Evolutionary conservation across 2,888 invertebrate genomes (phyloP), one percentile per base, ranked within the genome.

Genomic region (Ophioninae sp.): DNA sequence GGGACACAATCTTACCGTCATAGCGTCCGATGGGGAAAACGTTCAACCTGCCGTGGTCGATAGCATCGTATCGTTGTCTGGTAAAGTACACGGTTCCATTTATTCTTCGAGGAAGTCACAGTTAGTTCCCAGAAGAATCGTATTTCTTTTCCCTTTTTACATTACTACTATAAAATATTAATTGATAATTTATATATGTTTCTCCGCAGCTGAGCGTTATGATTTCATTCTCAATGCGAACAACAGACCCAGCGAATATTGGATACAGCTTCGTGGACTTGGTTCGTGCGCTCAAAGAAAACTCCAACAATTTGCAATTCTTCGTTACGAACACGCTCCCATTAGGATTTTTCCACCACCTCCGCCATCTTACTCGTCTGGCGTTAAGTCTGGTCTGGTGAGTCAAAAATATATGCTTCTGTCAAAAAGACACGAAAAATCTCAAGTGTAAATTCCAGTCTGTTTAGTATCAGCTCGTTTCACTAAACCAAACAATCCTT

Each of bases 131-230:
- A 20, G 20, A n/a, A 3, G 41, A 39, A 8, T 39, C 8, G 17
- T 5, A 20, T 62, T 41, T 6, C 1, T 41, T 23, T 44, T 68
- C 13, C n/a, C 10, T 17, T 13, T 68, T 8, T 21, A 6, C 7
- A 41, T 68, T 23, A 30, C 7, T 95, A 91, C 93, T 1, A 95
- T 95, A 85, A 94, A 94, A 0, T 93, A 91, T 86, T 92, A 94
- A 0, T 93, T 94, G 13, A 56, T 3, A 39, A 13, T 70, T 67
- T 50, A 10, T 23, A 6, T 41, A 7, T 56, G 23, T 13, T 65
- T 23, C 44, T 68, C 92, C 92, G 81, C 93, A 93, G 96, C 96
- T 0, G 96, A 96, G 88, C 93, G 95, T 56, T 94, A 94, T 92
- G 96, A 96, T 87, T 94, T 95, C 3, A 93, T 95, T 0, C 88